Conservation (phyloP, 2,113 vertebrate genomes). For the Casuarius casuarius region DNA sequence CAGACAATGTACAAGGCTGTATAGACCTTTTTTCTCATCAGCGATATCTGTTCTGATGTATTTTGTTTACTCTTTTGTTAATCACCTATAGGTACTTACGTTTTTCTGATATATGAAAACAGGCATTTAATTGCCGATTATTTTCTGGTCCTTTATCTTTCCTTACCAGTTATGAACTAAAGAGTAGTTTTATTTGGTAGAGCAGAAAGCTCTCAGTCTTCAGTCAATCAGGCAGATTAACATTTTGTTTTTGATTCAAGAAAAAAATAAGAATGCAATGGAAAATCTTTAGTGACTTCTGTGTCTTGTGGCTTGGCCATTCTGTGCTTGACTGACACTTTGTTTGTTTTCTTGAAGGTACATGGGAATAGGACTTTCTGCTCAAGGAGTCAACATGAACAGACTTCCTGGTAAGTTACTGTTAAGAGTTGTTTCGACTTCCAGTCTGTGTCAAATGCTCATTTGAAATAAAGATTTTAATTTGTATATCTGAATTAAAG, state of each 20-base stretch:
- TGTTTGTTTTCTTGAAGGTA: slow-evolving; percentile 85
- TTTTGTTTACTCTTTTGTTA: background rate
- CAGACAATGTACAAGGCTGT: background rate
- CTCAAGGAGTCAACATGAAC: slow-evolving; percentile 99
- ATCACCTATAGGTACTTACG: background rate
- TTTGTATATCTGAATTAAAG: background rate
- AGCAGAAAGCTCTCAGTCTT: background rate
- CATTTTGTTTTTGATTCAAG: background rate
- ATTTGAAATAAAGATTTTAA: background rate
- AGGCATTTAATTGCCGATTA: background rate
- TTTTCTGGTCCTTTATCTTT: background rate
- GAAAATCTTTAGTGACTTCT: background rate
- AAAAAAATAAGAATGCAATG: background rate
- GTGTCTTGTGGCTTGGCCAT: background rate
- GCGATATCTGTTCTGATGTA: background rate
- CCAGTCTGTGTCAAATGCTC: background rate
- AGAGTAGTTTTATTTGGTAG: background rate
- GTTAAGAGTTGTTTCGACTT: slow-evolving; percentile 35
- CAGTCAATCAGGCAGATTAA: background rate
- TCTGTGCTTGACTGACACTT: slow-evolving; percentile 54
- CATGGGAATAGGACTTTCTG: slow-evolving; percentile 98
- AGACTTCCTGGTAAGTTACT: slow-evolving; percentile 94
- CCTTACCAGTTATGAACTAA: background rate
- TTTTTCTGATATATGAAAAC: background rate
- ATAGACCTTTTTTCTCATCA: background rate